Evolutionary conservation across 2,888 invertebrate species (phyloP).

Genomic region (Agrilus biguttatus): DNA sequence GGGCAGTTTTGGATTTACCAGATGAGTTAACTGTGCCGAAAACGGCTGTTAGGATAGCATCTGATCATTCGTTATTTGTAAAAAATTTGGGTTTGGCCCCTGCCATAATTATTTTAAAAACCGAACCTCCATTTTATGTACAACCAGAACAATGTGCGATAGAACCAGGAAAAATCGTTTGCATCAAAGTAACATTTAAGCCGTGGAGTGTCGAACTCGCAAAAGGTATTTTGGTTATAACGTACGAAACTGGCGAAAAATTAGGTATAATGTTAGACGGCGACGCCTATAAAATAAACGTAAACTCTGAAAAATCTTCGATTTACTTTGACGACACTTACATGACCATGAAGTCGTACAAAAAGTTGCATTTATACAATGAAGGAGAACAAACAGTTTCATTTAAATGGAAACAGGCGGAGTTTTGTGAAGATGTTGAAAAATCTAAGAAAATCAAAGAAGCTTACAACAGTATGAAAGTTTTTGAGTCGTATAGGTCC

Average conservation of each 20-base stretch:
- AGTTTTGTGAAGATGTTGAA: slow-evolving; percentile 30
- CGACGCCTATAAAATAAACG: slow-evolving; percentile 32
- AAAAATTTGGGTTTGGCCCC: slow-evolving; percentile 38
- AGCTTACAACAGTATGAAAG: slow-evolving; percentile 16
- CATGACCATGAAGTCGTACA: slow-evolving; percentile 39
- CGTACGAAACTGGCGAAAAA: slow-evolving; percentile 36
- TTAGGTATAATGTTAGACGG: slow-evolving; percentile 33
- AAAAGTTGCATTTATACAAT: slow-evolving; percentile 38
- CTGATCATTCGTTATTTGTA: slow-evolving; percentile 35
- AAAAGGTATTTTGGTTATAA: slow-evolving; percentile 24
- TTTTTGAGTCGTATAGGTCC: slow-evolving; percentile 17
- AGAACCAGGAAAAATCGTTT: slow-evolving; percentile 32
- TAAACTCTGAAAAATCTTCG: slow-evolving; percentile 36
- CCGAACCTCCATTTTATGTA: slow-evolving; percentile 35
- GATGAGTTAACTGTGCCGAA: slow-evolving; percentile 37
- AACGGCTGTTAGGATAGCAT: slow-evolving; percentile 37
- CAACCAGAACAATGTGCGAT: slow-evolving; percentile 38
- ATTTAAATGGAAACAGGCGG: slow-evolving; percentile 43
- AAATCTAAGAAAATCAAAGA: slow-evolving; percentile 14
- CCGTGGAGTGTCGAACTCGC: slow-evolving; percentile 33
- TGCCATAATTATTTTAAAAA: slow-evolving; percentile 33
- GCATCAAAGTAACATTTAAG: slow-evolving; percentile 37
- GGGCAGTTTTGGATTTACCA: slow-evolving; percentile 44
- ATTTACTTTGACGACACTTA: slow-evolving; percentile 43
- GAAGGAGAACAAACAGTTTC: slow-evolving; percentile 37